These are phyloP conservation scores for Muntiacus reevesi DNA, from an alignment of 2,113 vertebrate genomes.

Conservation along the genomic window DNA sequence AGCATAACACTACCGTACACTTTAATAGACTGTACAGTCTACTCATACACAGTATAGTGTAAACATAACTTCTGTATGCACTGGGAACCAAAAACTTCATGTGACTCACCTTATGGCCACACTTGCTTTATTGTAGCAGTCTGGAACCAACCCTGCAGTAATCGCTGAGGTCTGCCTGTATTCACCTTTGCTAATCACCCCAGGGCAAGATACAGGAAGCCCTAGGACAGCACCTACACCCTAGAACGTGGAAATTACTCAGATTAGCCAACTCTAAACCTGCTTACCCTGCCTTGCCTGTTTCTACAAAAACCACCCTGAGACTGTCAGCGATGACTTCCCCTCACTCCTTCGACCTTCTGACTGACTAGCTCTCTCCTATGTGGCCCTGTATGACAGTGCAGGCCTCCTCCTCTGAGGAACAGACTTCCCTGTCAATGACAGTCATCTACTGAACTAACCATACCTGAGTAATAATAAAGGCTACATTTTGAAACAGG, in stretches of 20 bases:
- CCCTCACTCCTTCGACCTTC: background rate
- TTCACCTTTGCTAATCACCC: no score
- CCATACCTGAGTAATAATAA: background rate
- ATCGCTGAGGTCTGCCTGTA: background rate
- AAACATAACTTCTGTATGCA: background rate
- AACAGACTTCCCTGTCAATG: background rate
- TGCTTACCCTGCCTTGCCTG: background rate
- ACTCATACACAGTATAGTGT: background rate
- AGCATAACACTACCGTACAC: background rate
- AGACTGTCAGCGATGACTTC: background rate
- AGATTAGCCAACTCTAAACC: background rate
- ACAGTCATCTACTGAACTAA: background rate
- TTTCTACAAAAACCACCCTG: background rate
- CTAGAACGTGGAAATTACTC: background rate
- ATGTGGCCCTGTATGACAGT: no score
- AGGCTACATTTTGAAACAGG: background rate
- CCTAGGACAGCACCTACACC: background rate
- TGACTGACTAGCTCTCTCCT: background rate
- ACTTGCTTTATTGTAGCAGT: background rate
- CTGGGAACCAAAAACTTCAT: background rate
- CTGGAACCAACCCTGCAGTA: background rate
- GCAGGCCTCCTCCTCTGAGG: background rate
- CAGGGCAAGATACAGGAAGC: background rate
- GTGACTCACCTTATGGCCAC: background rate
- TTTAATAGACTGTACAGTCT: background rate